phyloP scores from a whole-genome alignment of 1,140 invertebrate genomes.

The Plutomurus gul region DNA sequence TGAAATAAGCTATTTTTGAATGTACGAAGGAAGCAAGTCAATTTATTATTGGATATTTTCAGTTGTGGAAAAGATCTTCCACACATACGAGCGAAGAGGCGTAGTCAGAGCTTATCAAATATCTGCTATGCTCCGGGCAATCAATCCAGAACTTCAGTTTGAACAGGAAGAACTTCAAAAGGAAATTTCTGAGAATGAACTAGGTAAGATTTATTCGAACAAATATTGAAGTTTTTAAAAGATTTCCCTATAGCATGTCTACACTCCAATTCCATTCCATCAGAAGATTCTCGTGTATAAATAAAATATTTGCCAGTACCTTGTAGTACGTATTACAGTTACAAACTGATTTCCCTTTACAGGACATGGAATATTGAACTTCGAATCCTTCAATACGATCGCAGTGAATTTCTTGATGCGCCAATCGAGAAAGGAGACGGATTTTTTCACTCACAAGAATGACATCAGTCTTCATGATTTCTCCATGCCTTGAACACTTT shows the following conservation, averaged over 20 bases:
- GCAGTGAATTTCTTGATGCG: constrained; percentile 27
- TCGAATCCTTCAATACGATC: constrained; percentile 34
- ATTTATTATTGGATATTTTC: background rate
- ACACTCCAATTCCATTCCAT: background rate
- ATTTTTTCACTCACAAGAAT: constrained; percentile 42
- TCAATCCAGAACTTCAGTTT: constrained; percentile 24
- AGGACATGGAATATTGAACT: constrained; percentile 22
- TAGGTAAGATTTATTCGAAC: background rate
- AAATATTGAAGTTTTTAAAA: background rate
- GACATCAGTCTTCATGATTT: constrained; percentile 35
- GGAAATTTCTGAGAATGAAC: background rate
- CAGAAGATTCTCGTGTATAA: too few relatives aligned
- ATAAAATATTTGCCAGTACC: background rate
- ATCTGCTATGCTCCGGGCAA: background rate
- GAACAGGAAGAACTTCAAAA: constrained; percentile 10
- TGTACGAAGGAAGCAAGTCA: background rate
- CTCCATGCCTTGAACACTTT: background rate
- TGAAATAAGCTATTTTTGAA: background rate
- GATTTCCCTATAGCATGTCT: background rate
- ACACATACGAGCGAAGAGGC: constrained; percentile 38
- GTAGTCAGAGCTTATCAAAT: constrained; percentile 36
- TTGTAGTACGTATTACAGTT: background rate
- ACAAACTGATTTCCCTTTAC: background rate
- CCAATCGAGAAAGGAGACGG: constrained; percentile 9
- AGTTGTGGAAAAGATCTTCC: constrained; percentile 45